Conservation (phyloP, 2,888 invertebrate genomes). For the Ferdinandea cuprea region DNA sequence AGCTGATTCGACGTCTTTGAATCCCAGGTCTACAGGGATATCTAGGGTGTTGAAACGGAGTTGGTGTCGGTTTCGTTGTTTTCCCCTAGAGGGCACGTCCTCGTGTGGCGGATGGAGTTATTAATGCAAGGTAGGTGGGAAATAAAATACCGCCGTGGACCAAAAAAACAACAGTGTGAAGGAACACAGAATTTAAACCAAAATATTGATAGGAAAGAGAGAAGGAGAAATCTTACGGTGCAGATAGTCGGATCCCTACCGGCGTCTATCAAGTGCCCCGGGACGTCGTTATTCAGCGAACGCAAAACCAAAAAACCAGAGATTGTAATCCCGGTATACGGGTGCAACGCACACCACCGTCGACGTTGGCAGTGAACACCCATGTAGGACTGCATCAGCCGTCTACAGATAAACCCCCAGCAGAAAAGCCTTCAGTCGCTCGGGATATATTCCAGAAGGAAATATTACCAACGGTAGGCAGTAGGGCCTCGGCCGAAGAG, state of each 20-base stretch:
- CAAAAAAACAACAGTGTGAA: background rate
- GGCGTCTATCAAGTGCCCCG: conserved; percentile 1
- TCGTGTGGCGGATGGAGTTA: no score
- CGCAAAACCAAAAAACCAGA: background rate
- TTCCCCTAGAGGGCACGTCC: no score
- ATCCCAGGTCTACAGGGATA: no score
- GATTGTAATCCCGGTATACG: background rate
- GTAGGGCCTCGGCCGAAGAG: background rate
- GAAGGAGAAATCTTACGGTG: background rate
- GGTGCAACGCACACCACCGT: background rate
- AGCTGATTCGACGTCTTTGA: no score
- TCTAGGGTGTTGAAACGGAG: no score
- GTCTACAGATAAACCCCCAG: background rate
- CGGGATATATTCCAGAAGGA: conserved; percentile 2
- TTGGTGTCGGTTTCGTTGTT: no score
- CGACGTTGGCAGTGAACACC: background rate
- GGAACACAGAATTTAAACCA: background rate
- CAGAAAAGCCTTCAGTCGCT: conserved; percentile 1
- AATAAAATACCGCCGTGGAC: no score
- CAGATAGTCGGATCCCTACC: background rate
- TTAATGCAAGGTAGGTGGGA: no score
- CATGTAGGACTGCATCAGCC: background rate
- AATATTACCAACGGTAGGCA: background rate
- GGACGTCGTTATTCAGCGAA: background rate
- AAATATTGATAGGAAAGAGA: background rate